phyloP scores from a whole-genome alignment of 1,140 invertebrate species.

The Globodera rostochiensis region DNA sequence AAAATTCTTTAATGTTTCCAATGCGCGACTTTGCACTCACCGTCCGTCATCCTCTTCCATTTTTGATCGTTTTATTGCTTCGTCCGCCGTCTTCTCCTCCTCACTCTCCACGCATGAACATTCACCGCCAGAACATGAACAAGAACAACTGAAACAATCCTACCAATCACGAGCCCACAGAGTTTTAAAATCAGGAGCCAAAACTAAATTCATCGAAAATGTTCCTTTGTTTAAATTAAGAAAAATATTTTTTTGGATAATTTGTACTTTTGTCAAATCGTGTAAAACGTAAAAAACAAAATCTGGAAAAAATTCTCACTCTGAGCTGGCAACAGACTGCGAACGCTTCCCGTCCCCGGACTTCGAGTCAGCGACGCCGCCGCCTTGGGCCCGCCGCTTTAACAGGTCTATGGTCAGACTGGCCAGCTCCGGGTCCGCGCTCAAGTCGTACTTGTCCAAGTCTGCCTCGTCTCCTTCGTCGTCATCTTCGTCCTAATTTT shows the following conservation, averaged over 20 bases:
- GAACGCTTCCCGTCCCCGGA: conserved; percentile 12
- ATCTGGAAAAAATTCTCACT: conserved; percentile 34
- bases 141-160: conserved; percentile 53
- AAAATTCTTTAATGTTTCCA: conserved; percentile 6
- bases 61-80: conserved; percentile 18
- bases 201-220: conserved; percentile 2
- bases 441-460: conserved; percentile 59
- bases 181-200: too few species aligned
- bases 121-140: conserved; percentile 61
- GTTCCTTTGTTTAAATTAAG: conserved; percentile 23
- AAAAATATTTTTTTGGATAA: conserved; percentile 29
- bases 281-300: not conserved
- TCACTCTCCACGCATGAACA: conserved; percentile 57
- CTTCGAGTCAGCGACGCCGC: conserved; percentile 38
- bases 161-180: too few species aligned
- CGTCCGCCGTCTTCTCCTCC: conserved; percentile 31
- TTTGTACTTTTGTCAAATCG: too few species aligned
- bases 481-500: conserved; percentile 59
- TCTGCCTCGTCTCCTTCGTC: conserved; percentile 58
- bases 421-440: conserved; percentile 56
- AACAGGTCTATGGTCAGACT: conserved; percentile 36
- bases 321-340: conserved; percentile 42
- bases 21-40: not conserved
- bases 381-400: conserved; percentile 22
- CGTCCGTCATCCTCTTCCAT: conserved; percentile 16